Evolutionary conservation across 2,113 vertebrate genomes (phyloP), one percentile per base, ranked within the genome.

Genomic region (Rattus rattus): DNA sequence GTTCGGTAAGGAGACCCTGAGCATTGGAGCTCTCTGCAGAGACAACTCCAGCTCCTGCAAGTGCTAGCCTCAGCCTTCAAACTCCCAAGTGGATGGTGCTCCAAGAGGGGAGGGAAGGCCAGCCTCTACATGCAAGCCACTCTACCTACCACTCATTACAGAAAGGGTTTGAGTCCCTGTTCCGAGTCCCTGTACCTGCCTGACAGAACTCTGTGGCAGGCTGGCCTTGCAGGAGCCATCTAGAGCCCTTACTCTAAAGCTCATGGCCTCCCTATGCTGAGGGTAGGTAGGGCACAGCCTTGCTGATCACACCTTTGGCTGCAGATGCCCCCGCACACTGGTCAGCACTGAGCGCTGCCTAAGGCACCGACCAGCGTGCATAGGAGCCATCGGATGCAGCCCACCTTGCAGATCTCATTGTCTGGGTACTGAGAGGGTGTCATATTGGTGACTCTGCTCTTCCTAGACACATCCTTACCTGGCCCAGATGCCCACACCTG

Each of bases 1-100:
- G 98, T 99, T 99, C 47, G 99, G 99, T 99, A 98, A 99, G 99
- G 87, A 80, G 92, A 2, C 79, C 3, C 63, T 0, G n/a, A 36
- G 1, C 7, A n/a, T 10, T 5, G 3, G n/a, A 16, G 10, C 49
- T 6, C 36, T 30, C 86, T 69, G 73, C 28, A n/a, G 49, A 39
- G 14, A 33, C 6, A 22, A 5, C 20, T 12, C 1, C 8, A 43
- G 5, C 24, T 39, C 26, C 39, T 17, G 47, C 0, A 2, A 2
- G 17, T 2, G 17, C 1, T 39, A 8, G 9, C 3, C 2, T 16
- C 13, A 69, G 73, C 49, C 28, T 30, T 22, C 16, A n/a, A 3
- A 19, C 54, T 36, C 49, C 11, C 11, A 1, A 11, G 61, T 63
- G 47, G 10, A 13, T 6, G 1, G 0, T 6, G 59, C 47, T 39